A percentile compares a stretch with the other conserved stretches of the same genome.
Evolutionary conservation across 2,888 invertebrate species (phyloP).

Genomic region (Brenthis hecate): DNA sequence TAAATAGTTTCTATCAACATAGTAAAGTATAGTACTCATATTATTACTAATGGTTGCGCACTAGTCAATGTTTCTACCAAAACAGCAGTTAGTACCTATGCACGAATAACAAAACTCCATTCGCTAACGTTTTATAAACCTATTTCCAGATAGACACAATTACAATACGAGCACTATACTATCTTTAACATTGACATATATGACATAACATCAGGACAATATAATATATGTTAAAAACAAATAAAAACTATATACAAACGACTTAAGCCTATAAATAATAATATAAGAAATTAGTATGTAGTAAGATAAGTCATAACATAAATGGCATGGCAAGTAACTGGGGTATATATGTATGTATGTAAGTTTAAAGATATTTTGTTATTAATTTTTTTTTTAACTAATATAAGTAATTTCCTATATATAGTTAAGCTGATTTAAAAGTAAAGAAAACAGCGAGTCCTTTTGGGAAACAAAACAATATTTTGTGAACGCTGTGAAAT

Average conservation of each 20-base stretch:
- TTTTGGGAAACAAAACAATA: not conserved
- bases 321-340: conserved; percentile 49
- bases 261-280: conserved; percentile 33
- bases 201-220: conserved; percentile 37
- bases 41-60: not conserved
- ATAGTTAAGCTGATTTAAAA: not conserved
- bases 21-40: not conserved
- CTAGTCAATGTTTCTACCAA: conserved; percentile 34
- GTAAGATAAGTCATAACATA: conserved; percentile 28
- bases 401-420: no score
- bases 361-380: no score
- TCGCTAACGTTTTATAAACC: no score
- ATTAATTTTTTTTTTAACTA: no score
- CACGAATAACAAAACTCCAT: no score
- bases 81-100: no score
- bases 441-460: not conserved
- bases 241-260: conserved; percentile 45
- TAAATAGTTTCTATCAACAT: conserved; percentile 26
- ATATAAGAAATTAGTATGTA: conserved; percentile 9
- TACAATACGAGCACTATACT: no score
- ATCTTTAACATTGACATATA: conserved; percentile 16
- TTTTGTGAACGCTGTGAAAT: not conserved
- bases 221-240: conserved; percentile 28
- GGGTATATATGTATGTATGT: conserved; percentile 8
- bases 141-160: no score